Base-by-base conservation (phyloP, 2,888 invertebrate species). In the Pediacus dermestoides region DNA sequence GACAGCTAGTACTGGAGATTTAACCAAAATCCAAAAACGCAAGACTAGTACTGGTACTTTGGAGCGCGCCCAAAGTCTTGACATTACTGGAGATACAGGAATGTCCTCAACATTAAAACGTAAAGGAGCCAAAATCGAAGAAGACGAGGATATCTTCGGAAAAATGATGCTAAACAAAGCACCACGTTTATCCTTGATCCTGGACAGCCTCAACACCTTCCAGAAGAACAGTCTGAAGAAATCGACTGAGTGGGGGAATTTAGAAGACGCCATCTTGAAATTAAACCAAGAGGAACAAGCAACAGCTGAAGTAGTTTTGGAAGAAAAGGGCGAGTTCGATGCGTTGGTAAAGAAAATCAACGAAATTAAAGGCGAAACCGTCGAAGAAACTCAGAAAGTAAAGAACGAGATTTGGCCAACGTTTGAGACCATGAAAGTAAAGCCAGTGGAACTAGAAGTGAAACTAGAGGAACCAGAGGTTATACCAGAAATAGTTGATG, bases 31-130 rank as follows among this genome's bases (percentile, higher is more conserved):
- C 44, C 74, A 76, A 36, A 60, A 70, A 12, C 22, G 43, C 1
- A 73, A 63, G 47, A 58, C 53, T 6, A 66, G 60, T 36, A 60
- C 57, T 2, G 79, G 81, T 2, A 81, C 80, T 6, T 64, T 84
- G 36, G 88, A 88, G 68, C 73, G 88, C 46, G 87, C 88, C 1
- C 86, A 88, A 61, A 88, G 88, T 55, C 70, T 88, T 26, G 88
- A 88, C 49, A 82, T 86, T 64, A 81, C 82, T 1, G n/a, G n/a
- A n/a, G 75, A 76, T 34, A 63, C 73, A 0, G 70, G 69, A 3
- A 60, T 63, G 12, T 9, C 50, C 6, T 39, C 57, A 34, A 49
- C 50, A 30, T 82, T 82, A 55, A 84, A 84, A 55, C 73, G 82
- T 14, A 83, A 82, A 66, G 81, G 80, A 0, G 66, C 67, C 31